Conservation (phyloP, 2,888 invertebrate species). For the Chloroclystis v-ata region DNA sequence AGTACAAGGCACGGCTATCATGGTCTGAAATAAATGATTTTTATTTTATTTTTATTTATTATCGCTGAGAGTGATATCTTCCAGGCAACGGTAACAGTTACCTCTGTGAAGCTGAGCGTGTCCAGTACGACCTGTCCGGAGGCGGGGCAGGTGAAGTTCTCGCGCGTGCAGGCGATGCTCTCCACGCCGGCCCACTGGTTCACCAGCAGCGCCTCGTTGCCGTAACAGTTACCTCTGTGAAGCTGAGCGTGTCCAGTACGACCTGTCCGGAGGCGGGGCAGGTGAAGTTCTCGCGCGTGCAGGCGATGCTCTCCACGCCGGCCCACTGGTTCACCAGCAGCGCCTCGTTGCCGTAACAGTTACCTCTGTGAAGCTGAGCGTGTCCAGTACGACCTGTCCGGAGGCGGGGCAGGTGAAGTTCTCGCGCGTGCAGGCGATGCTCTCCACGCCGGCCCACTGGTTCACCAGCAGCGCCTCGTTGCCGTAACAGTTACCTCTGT, state of each 20-base stretch:
- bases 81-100: too few species aligned
- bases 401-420: slow-evolving; percentile 88
- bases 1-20: too few species aligned
- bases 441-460: slow-evolving; percentile 90
- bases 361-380: slow-evolving; percentile 86
- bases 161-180: slow-evolving; percentile 84
- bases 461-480: slow-evolving; percentile 93
- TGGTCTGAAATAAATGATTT: too few species aligned
- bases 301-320: slow-evolving; percentile 86
- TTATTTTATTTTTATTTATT: too few species aligned
- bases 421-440: slow-evolving; percentile 85
- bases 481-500: slow-evolving; percentile 82
- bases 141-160: slow-evolving; percentile 86
- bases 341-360: slow-evolving; percentile 91
- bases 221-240: slow-evolving; percentile 85
- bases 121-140: slow-evolving; percentile 88
- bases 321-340: slow-evolving; percentile 93
- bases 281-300: slow-evolving; percentile 84
- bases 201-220: slow-evolving; percentile 90
- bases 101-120: slow-evolving; percentile 86
- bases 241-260: slow-evolving; percentile 87
- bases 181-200: slow-evolving; percentile 93
- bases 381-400: slow-evolving; percentile 87
- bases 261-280: slow-evolving; percentile 88
- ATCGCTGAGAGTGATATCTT: too few species aligned